Percentiles rank a stretch among this genome's conserved stretches.
Evolutionary conservation across 1,140 invertebrate genomes (phyloP).

Genomic region (Contarinia nasturtii): DNA sequence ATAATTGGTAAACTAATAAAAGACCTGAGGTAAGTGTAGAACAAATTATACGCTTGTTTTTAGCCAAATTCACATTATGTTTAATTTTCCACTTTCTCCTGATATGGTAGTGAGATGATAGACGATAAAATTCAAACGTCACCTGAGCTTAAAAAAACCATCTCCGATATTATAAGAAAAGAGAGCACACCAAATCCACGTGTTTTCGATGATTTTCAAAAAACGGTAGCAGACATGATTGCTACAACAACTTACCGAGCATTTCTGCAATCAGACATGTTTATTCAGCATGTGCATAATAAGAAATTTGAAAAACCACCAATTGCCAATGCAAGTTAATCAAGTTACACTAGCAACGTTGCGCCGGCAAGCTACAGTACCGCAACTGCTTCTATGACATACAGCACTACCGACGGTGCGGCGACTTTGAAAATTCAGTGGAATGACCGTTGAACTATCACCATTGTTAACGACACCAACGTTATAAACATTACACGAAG

Average conservation of each 20-base stretch:
- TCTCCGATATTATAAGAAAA: conserved; percentile 43
- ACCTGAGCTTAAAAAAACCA: conserved; percentile 50
- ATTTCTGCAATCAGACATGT: conserved; percentile 79
- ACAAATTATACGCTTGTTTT: too few relatives aligned
- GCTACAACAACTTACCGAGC: conserved; percentile 72
- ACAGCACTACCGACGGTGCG: conserved; percentile 26
- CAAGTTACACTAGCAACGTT: conserved; percentile 25
- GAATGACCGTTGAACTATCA: conserved; percentile 24
- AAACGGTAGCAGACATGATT: conserved; percentile 58
- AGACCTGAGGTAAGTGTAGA: too few relatives aligned
- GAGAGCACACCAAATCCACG: conserved; percentile 31
- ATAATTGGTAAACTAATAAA: conserved; percentile 41
- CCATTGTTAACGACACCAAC: conserved; percentile 27
- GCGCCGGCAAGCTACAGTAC: conserved; percentile 27
- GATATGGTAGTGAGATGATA: conserved; percentile 11
- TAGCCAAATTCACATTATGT: too few relatives aligned
- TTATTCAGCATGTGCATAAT: conserved; percentile 54
- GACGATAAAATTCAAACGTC: conserved; percentile 64
- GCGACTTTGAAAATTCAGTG: conserved; percentile 23
- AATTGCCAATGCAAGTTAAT: conserved; percentile 20
- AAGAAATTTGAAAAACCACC: too few relatives aligned
- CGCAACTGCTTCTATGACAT: too few relatives aligned
- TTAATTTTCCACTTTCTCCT: too few relatives aligned
- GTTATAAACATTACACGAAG: conserved; percentile 69
- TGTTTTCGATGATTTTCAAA: conserved; percentile 37